Base-by-base conservation (phyloP, 2,113 vertebrate species). In the Lophura nycthemera region DNA sequence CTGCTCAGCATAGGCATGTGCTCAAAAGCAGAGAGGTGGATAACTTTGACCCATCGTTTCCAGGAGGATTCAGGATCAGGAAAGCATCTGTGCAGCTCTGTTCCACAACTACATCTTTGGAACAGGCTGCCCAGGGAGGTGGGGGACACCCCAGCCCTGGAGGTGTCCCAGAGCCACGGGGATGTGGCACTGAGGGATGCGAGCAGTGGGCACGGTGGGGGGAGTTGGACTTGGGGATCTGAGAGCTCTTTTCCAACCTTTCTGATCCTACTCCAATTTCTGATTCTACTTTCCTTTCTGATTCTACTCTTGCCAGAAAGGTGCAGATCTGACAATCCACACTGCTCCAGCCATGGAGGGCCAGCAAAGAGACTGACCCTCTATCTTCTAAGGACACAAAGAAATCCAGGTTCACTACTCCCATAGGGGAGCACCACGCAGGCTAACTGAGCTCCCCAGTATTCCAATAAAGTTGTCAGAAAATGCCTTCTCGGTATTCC, bases 41-140 rank as follows among this genome's bases (percentile, higher is more conserved):
- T 1, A 66, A 54, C 25, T 5, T 30, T 6, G 21, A 29, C 1
- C 4, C n/a, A 77, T 47, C 1, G 0, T 8, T 69, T 69, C 76
- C 65, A 77, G 19, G 8, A 15, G 30, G n/a, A 6, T 86, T 43
- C 50, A 42, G 8, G 30, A 54, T 13, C 6, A 6, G 45, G 8
- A 27, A 27, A 36, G 38, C 2, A 6, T 18, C 43, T 19, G 19
- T 47, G 19, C 36, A 64, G 8, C 50, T 72, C 54, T 43, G 7
- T 13, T 65, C 76, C 72, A 21, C 72, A 56, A 4, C 43, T 29
- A 10, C n/a, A 27, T 15, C 50, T 27, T 27, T 15, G 25, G 48
- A 27, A 27, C 25, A 27, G 47, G 50, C 50, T 52, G 50, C 50
- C 7, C 48, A 25, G 48, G 24, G 48, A 50, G 24, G 6, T 10